Percentiles rank a stretch among this genome's conserved stretches.
Evolutionary conservation across 2,113 vertebrate species (phyloP).

Genomic region (Campylomormyrus numenius): DNA sequence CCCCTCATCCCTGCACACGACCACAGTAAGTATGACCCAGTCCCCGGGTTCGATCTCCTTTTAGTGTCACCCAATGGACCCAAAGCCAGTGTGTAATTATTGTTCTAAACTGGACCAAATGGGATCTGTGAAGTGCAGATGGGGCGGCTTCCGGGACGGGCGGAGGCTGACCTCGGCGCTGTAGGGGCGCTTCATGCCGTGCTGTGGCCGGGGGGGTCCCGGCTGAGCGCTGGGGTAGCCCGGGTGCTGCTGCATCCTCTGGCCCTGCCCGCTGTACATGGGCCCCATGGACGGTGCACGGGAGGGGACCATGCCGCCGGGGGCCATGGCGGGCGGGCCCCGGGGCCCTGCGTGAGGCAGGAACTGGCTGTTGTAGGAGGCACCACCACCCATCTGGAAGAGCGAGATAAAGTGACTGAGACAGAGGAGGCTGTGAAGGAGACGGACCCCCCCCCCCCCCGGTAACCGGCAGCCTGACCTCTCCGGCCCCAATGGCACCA

Average conservation of each 20-base stretch:
- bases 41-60: background rate
- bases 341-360: constrained; percentile 76
- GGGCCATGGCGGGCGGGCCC: constrained; percentile 64
- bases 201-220: constrained; percentile 54
- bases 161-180: constrained; percentile 69
- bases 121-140: background rate
- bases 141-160: background rate
- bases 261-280: constrained; percentile 65
- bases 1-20: background rate
- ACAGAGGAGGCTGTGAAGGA: background rate
- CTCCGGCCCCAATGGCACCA: background rate
- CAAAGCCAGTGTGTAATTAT: background rate
- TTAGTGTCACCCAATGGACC: background rate
- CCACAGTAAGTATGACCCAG: background rate
- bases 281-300: constrained; percentile 56
- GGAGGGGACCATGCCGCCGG: constrained; percentile 66
- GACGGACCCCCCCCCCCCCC: too few relatives aligned
- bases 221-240: constrained; percentile 70
- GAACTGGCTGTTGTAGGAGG: constrained; percentile 83
- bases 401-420: background rate
- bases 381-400: constrained; percentile 74
- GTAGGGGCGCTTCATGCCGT: constrained; percentile 77
- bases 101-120: background rate
- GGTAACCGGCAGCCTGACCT: background rate
- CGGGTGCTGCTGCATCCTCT: constrained; percentile 74